Evolutionary conservation across 2,113 vertebrate species (phyloP).

Genomic region (Cettia cetti): DNA sequence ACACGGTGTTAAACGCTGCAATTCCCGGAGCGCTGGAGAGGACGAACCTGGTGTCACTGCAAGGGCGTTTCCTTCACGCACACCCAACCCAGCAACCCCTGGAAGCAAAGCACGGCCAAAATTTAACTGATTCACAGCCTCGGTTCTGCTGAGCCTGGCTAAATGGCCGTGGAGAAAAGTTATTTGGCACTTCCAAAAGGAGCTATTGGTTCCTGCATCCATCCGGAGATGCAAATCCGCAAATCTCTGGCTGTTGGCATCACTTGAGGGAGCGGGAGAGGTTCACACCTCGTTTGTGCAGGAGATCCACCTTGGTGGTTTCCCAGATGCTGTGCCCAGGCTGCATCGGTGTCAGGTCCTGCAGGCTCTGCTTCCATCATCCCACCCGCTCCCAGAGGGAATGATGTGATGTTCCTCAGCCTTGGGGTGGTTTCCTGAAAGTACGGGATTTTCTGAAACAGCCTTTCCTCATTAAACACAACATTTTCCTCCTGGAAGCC

Average conservation of each 20-base stretch:
- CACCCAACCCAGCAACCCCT: not conserved
- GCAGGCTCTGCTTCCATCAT: not conserved
- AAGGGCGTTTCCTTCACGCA: not conserved
- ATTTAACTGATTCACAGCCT: not conserved
- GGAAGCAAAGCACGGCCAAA: not conserved
- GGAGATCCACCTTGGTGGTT: not conserved
- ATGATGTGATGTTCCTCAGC: fast-evolving
- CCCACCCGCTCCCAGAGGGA: not conserved
- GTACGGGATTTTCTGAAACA: fast-evolving
- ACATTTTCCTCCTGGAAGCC: not conserved
- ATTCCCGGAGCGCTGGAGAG: not conserved
- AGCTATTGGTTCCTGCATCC: not conserved
- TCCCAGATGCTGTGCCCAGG: not conserved
- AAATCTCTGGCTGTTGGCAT: not conserved
- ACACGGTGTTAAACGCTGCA: not conserved
- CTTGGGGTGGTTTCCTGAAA: not conserved
- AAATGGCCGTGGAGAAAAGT: not conserved
- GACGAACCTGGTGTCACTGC: not conserved
- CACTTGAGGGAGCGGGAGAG: not conserved
- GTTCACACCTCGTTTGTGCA: not conserved
- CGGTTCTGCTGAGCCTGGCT: not conserved
- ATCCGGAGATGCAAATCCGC: not conserved
- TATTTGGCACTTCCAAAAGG: not conserved
- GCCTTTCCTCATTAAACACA: not conserved
- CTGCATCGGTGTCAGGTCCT: not conserved